Percentiles rank a stretch among this genome's conserved stretches.
Conservation (phyloP, 2,888 invertebrate species). For the Zele albiditarsus region DNA sequence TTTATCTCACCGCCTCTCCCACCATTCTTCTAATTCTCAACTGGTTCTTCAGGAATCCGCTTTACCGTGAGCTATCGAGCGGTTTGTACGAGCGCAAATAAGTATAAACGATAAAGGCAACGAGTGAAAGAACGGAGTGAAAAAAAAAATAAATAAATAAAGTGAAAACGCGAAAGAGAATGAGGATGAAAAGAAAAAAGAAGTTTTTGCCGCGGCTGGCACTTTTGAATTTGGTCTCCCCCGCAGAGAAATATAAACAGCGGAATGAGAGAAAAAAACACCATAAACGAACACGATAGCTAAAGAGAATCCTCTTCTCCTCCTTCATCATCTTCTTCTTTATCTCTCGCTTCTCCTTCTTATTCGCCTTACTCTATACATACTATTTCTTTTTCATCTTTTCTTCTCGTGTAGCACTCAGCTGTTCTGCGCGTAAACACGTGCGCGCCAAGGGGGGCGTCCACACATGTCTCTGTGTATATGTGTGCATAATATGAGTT, state of each 20-base stretch:
- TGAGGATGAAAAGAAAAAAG: background rate
- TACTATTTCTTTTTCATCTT: conserved; percentile 6
- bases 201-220: conserved; percentile 15
- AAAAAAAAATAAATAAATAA: background rate
- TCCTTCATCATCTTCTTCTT: conserved; percentile 25
- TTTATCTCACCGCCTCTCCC: background rate
- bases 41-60: conserved; percentile 26
- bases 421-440: conserved; percentile 72
- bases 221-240: conserved; percentile 20
- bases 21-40: conserved; percentile 5
- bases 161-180: background rate
- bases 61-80: conserved; percentile 32
- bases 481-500: background rate
- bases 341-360: background rate
- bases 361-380: background rate
- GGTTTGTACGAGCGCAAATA: background rate
- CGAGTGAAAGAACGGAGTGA: background rate
- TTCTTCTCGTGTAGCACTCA: conserved; percentile 57
- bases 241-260: background rate
- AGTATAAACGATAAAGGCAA: background rate
- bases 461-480: conserved; percentile 5
- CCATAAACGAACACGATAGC: no score
- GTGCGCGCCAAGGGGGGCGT: conserved; percentile 65
- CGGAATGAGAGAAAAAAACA: background rate
- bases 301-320: conserved; percentile 16